Evolutionary conservation across 2,797 vertebrate genomes (phyloP).

Genomic region (Acrossocheilus wenchowensis): DNA sequence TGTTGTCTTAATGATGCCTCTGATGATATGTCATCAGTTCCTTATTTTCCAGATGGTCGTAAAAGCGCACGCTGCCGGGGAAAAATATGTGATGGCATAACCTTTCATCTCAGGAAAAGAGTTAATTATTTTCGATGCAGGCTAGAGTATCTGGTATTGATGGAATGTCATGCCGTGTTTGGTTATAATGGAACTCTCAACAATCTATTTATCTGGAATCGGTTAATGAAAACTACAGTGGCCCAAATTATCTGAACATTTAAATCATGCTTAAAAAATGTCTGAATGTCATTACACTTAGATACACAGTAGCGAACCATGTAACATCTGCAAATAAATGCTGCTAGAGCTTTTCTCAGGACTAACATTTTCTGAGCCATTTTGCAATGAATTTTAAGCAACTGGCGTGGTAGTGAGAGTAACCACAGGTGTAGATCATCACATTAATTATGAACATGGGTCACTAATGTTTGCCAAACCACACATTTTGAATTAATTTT

Average conservation of each 20-base stretch:
- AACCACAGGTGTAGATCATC: not conserved
- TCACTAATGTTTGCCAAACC: too few relatives aligned
- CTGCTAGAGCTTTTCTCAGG: not conserved
- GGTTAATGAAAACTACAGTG: not conserved
- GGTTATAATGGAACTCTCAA: not conserved
- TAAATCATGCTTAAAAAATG: not conserved
- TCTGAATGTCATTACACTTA: not conserved
- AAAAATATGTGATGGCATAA: conserved; percentile 1
- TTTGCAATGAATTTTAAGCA: not conserved
- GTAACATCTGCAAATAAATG: not conserved
- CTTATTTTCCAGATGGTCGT: conserved; percentile 25
- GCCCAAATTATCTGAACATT: not conserved
- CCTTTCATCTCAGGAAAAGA: conserved; percentile 13
- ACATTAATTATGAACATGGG: not conserved
- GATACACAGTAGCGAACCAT: not conserved
- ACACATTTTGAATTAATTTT: too few relatives aligned
- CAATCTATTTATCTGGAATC: not conserved
- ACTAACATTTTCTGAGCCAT: not conserved
- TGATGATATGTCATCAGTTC: conserved; percentile 24
- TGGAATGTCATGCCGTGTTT: not conserved
- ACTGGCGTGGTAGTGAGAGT: not conserved
- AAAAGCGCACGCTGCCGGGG: not conserved
- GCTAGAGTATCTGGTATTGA: not conserved
- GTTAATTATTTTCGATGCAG: conserved; percentile 5
- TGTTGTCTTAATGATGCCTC: conserved; percentile 21